A percentile compares a stretch with the other conserved stretches of the same genome.
phyloP scores from a whole-genome alignment of 2,113 vertebrate genomes.

The Oncorhynchus tshawytscha region DNA sequence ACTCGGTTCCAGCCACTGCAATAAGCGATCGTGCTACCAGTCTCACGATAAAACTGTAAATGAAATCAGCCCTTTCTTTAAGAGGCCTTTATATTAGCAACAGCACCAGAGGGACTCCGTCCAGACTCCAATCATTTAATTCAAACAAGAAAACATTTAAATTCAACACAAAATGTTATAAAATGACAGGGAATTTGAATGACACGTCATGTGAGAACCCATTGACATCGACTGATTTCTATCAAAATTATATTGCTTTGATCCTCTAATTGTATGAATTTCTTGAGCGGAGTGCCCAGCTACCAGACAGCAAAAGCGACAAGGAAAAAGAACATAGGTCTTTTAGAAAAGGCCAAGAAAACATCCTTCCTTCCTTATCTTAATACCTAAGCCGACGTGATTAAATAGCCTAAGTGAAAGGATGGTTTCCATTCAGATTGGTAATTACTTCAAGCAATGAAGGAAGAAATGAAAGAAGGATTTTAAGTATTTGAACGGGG shows the following conservation, averaged over 20 bases:
- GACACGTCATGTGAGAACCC: no score
- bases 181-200: neutral
- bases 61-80: conserved; percentile 5
- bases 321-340: neutral
- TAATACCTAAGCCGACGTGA: neutral
- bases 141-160: neutral
- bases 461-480: neutral
- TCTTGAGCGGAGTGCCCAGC: no score
- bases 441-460: neutral
- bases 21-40: neutral
- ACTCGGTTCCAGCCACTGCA: neutral
- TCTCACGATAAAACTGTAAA: conserved; percentile 14
- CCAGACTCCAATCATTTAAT: neutral
- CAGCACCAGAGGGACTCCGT: neutral
- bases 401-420: neutral
- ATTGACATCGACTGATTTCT: no score
- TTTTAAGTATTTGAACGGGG: neutral
- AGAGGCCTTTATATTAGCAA: neutral
- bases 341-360: neutral
- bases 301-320: no score
- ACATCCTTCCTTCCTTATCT: neutral
- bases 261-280: no score
- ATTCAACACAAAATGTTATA: neutral
- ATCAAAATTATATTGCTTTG: no score
- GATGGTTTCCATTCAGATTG: neutral